Percentiles rank a stretch among this genome's conserved stretches.
Conservation (phyloP, 2,797 vertebrate species). For the Sebastes wilsoni region DNA sequence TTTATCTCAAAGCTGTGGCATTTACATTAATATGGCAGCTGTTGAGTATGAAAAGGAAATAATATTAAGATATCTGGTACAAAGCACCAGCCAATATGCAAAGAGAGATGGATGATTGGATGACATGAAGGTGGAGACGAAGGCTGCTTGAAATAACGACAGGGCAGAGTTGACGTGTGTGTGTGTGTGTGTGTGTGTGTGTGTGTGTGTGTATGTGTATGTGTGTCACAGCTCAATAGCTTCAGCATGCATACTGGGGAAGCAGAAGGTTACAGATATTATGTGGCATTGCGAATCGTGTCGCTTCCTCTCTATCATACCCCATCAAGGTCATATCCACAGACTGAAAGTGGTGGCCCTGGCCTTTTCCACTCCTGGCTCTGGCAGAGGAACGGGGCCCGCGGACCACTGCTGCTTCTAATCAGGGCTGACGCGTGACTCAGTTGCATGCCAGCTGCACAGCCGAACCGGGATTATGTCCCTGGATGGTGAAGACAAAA, state of each 20-base stretch:
- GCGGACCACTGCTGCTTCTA: slow-evolving; percentile 83
- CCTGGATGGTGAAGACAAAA: slow-evolving; percentile 80
- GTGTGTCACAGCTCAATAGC: slow-evolving; percentile 72
- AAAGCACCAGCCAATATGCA: slow-evolving; percentile 56
- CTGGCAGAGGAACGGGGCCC: slow-evolving; percentile 76
- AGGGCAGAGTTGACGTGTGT: slow-evolving; percentile 59
- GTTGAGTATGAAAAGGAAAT: slow-evolving; percentile 36
- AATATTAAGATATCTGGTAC: slow-evolving; percentile 31
- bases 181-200: slow-evolving; percentile 12
- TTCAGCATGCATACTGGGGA: slow-evolving; percentile 48
- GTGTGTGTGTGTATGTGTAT: slow-evolving; percentile 33
- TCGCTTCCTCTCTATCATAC: slow-evolving; percentile 79
- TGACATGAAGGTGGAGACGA: slow-evolving; percentile 58
- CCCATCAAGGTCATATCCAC: slow-evolving; percentile 81
- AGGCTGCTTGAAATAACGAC: slow-evolving; percentile 59
- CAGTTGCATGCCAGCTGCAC: slow-evolving; percentile 83
- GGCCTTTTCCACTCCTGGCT: slow-evolving; percentile 81
- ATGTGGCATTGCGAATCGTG: slow-evolving; percentile 76
- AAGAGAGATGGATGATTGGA: slow-evolving; percentile 61
- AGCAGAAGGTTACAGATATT: slow-evolving; percentile 79
- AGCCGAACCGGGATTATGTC: slow-evolving; percentile 81
- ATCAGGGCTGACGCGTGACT: slow-evolving; percentile 87
- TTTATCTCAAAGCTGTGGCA: slow-evolving; percentile 44
- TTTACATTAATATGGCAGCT: slow-evolving; percentile 33
- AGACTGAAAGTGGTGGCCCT: slow-evolving; percentile 79